A percentile compares a stretch with the other conserved stretches of the same genome.
Conservation (phyloP, 2,113 vertebrate species). For the Bostrychus sinensis region DNA sequence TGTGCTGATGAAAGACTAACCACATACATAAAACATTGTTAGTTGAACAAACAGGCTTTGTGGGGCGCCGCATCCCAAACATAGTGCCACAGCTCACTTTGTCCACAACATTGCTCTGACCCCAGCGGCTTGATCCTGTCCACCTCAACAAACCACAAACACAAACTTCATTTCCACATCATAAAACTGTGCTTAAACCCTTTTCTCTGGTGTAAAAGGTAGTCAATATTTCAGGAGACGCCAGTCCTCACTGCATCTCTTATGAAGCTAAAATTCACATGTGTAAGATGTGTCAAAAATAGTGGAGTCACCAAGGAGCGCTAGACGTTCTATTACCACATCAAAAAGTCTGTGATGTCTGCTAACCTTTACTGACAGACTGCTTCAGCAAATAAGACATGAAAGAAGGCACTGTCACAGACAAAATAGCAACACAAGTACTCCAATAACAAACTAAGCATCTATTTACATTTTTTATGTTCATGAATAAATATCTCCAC, state of each 20-base stretch:
- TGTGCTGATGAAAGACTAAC: conserved; percentile 65
- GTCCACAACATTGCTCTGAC: neutral
- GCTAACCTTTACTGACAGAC: conserved; percentile 11
- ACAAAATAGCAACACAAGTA: conserved; percentile 3
- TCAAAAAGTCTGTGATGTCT: conserved; percentile 14
- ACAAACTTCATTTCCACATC: neutral
- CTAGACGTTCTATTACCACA: conserved; percentile 19
- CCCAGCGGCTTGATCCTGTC: neutral
- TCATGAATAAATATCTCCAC: neutral
- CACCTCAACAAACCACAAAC: neutral
- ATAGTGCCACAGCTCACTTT: conserved; percentile 20
- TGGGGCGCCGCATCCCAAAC: conserved; percentile 25
- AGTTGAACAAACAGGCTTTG: conserved; percentile 57
- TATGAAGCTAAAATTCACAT: neutral
- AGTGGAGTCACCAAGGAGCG: conserved; percentile 14
- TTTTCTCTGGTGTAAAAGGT: neutral
- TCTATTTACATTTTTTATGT: neutral
- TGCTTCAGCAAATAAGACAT: conserved; percentile 10
- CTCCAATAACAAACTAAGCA: neutral
- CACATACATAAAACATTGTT: conserved; percentile 67
- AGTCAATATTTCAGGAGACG: neutral
- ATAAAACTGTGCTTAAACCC: neutral
- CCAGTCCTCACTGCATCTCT: neutral
- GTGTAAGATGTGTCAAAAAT: conserved; percentile 5
- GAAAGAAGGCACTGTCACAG: conserved; percentile 6